Evolutionary conservation across 1,140 invertebrate species (phyloP).

Genomic region (Meloidogyne exigua): DNA sequence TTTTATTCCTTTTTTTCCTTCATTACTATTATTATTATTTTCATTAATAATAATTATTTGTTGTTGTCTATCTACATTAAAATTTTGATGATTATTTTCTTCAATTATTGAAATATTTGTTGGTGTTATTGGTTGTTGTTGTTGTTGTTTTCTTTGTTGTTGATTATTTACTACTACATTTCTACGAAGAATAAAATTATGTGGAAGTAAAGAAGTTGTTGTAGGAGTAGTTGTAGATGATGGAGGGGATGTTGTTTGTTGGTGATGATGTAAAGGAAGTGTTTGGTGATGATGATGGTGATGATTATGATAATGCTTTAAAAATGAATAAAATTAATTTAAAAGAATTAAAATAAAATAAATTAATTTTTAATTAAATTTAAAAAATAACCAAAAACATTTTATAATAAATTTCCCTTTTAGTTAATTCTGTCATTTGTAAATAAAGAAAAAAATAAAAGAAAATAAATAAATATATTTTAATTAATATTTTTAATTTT

Average conservation of each 20-base stretch:
- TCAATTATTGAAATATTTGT: neutral
- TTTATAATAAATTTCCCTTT: neutral
- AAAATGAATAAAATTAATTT: neutral
- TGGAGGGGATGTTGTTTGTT: neutral
- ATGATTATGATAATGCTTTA: neutral
- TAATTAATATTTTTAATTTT: neutral
- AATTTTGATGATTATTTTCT: neutral
- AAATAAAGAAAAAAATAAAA: neutral
- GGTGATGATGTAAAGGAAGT: neutral
- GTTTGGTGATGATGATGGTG: neutral
- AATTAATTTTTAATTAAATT: neutral
- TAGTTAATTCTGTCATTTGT: neutral
- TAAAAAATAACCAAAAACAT: neutral
- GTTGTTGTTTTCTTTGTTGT: neutral
- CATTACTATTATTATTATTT: neutral
- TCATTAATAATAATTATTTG: slow-evolving; percentile 5
- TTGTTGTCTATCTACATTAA: neutral
- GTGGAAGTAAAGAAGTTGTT: neutral
- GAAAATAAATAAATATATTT: neutral
- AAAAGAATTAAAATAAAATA: neutral
- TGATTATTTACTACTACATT: neutral
- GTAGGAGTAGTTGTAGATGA: neutral
- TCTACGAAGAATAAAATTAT: neutral
- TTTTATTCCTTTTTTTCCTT: neutral
- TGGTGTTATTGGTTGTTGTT: no score